Evolutionary conservation across 2,888 invertebrate species (phyloP).

Genomic region (Marasmarcha lunaedactyla): DNA sequence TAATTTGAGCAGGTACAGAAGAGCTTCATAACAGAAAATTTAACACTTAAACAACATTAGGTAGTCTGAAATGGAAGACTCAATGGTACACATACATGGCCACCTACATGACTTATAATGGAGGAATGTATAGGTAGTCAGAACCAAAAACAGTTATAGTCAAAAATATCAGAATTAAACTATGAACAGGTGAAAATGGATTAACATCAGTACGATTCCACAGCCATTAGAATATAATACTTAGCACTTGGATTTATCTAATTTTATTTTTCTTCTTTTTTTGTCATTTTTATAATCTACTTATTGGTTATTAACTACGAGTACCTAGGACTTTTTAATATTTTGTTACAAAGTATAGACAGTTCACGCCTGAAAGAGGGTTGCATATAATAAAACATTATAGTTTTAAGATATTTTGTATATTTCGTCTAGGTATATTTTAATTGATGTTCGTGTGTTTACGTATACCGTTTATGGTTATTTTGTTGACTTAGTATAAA

Average conservation of each 20-base stretch:
- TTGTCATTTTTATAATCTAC: conserved; percentile 26
- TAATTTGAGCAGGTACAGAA: conserved; percentile 52
- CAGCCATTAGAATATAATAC: conserved; percentile 64
- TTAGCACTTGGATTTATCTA: conserved; percentile 56
- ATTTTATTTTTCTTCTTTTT: conserved; percentile 26
- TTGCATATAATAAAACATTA: neutral
- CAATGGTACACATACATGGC: conserved; percentile 55
- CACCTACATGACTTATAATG: conserved; percentile 32
- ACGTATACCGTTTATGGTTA: no score
- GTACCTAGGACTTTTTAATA: conserved; percentile 20
- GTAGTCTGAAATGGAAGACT: conserved; percentile 63
- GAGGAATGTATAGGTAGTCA: neutral
- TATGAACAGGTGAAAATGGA: conserved; percentile 44
- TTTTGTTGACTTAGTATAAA: no score
- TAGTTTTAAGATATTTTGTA: no score
- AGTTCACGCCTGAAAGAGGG: conserved; percentile 3
- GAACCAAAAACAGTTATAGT: neutral
- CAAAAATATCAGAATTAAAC: conserved; percentile 10
- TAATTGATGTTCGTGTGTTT: no score
- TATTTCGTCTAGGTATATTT: no score
- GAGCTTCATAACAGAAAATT: conserved; percentile 22
- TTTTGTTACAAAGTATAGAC: conserved; percentile 10
- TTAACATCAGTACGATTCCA: conserved; percentile 63
- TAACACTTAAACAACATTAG: conserved; percentile 34
- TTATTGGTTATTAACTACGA: conserved; percentile 25